These are phyloP conservation scores for Brachionus plicatilis DNA, from an alignment of 1,140 invertebrate species.

Conservation along the genomic window DNA sequence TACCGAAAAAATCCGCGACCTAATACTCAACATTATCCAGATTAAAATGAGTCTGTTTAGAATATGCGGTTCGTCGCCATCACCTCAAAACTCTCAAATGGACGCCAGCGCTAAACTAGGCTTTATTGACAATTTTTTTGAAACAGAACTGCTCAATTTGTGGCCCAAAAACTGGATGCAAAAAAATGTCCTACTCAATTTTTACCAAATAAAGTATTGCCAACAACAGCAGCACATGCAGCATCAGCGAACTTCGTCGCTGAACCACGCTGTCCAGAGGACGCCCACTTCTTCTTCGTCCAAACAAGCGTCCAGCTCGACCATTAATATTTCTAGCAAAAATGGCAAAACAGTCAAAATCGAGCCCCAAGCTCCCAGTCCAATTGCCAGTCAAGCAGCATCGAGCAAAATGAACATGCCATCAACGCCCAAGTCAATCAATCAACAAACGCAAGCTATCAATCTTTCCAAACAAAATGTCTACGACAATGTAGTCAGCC, in stretches of 20 bases:
- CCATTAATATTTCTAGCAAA: slow-evolving; percentile 19
- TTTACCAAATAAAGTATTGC: slow-evolving; percentile 33
- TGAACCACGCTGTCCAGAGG: neutral
- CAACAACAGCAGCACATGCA: neutral
- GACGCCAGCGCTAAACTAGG: neutral
- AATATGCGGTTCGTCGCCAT: neutral
- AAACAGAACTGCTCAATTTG: neutral
- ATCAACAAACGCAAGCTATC: neutral
- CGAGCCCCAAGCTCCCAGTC: neutral
- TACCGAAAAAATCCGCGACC: neutral
- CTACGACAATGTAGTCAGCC: neutral
- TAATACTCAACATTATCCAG: neutral
- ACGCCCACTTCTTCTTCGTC: neutral
- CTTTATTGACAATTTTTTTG: slow-evolving; percentile 24
- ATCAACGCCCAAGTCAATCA: neutral
- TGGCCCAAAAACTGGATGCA: slow-evolving; percentile 38
- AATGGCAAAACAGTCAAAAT: slow-evolving; percentile 19
- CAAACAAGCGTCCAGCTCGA: neutral
- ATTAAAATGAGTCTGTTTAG: neutral
- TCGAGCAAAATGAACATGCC: neutral
- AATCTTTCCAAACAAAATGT: neutral
- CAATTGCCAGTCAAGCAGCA: neutral
- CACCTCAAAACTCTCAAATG: slow-evolving; percentile 16
- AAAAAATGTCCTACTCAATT: slow-evolving; percentile 21
- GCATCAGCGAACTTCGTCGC: neutral